Evolutionary conservation across 2,888 invertebrate species (phyloP).

Genomic region (Salpingus planirostris): DNA sequence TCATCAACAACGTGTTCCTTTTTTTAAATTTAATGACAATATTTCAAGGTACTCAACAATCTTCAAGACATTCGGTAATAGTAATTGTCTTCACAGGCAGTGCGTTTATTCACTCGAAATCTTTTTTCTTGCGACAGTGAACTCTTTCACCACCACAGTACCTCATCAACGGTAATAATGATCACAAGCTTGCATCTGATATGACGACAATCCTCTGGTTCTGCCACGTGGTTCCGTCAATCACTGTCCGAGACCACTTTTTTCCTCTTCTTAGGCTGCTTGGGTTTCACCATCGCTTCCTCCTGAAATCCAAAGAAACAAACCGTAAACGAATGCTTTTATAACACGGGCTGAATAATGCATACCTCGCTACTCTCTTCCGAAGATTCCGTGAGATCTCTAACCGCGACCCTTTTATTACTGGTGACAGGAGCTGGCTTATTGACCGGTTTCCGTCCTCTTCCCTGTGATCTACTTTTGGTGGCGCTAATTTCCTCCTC

Average conservation of each 20-base stretch:
- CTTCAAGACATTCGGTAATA: conserved; percentile 13
- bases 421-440: conserved; percentile 36
- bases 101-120: conserved; percentile 22
- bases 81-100: conserved; percentile 28
- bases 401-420: conserved; percentile 32
- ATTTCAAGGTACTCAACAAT: conserved; percentile 24
- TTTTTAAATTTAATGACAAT: conserved; percentile 14
- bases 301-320: conserved; percentile 65
- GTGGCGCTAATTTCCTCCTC: conserved; percentile 61
- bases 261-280: conserved; percentile 86
- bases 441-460: conserved; percentile 42
- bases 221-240: conserved; percentile 49
- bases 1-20: conserved; percentile 11
- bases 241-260: conserved; percentile 89
- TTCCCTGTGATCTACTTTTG: conserved; percentile 50
- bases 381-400: conserved; percentile 54
- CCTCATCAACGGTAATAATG: conserved; percentile 7
- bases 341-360: too few species aligned
- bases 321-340: too few species aligned
- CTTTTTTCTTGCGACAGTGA: neutral
- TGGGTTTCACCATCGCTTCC: conserved; percentile 85
- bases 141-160: conserved; percentile 7
- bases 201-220: conserved; percentile 16
- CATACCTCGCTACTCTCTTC: conserved; percentile 73
- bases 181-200: conserved; percentile 24